Percentiles rank a stretch among this genome's conserved stretches.
Conservation (phyloP, 2,888 invertebrate species). For the Plebejus argus region DNA sequence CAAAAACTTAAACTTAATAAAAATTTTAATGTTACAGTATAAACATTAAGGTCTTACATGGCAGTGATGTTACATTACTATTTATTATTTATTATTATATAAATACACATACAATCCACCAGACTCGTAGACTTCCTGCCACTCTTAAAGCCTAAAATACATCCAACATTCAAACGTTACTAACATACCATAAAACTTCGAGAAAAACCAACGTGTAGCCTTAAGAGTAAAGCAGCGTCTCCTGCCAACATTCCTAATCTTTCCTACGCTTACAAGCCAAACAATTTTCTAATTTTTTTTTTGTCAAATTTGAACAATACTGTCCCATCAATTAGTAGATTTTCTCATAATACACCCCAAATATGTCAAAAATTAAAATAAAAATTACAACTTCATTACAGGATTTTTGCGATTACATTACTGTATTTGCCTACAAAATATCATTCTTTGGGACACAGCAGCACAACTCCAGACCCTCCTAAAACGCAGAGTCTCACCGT, state of each 20-base stretch:
- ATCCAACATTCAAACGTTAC: conserved; percentile 67
- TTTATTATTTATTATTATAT: conserved; percentile 63
- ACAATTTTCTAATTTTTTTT: conserved; percentile 49
- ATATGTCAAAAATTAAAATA: conserved; percentile 21
- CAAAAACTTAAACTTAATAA: conserved; percentile 63
- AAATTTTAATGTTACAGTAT: conserved; percentile 76
- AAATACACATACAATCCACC: conserved; percentile 60
- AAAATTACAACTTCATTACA: conserved; percentile 14
- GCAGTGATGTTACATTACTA: conserved; percentile 77
- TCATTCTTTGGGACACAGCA: conserved; percentile 78
- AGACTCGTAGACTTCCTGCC: conserved; percentile 42
- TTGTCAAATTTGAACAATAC: conserved; percentile 51
- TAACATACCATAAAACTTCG: conserved; percentile 66
- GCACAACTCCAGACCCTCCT: conserved; percentile 74
- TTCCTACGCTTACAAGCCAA: conserved; percentile 47
- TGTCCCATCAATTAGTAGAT: conserved; percentile 25
- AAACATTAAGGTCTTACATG: conserved; percentile 80
- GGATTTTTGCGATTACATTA: conserved; percentile 41
- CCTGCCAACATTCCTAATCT: conserved; percentile 61
- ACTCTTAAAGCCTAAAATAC: conserved; percentile 59
- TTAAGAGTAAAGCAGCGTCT: conserved; percentile 51
- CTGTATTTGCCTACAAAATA: conserved; percentile 57
- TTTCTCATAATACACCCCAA: conserved; percentile 45
- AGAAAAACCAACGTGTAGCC: conserved; percentile 62
- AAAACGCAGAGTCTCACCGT: conserved; percentile 76